These are phyloP conservation scores for Mobula hypostoma DNA, from an alignment of 2,113 vertebrate species.

Conservation along the genomic window DNA sequence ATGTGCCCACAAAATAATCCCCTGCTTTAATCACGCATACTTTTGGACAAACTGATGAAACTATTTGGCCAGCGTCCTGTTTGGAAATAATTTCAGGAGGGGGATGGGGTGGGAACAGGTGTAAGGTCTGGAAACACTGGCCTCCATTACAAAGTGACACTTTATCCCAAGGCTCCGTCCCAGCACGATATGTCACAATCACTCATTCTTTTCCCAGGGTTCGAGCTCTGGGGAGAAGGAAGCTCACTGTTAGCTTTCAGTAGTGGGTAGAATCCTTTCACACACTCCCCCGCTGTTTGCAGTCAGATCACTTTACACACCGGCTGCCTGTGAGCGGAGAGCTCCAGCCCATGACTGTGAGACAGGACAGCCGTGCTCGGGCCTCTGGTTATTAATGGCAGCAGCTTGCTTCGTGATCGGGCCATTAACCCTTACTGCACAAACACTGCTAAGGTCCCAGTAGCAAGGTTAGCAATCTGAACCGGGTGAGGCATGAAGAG, in stretches of 20 bases:
- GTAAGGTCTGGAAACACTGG: neutral
- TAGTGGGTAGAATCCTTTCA: neutral
- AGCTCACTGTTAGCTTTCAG: neutral
- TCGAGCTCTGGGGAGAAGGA: neutral
- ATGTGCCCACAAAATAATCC: neutral
- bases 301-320: slow-evolving; percentile 35
- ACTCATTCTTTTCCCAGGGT: slow-evolving; percentile 15
- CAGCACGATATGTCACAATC: neutral
- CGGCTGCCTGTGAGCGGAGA: neutral
- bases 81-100: neutral
- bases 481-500: neutral
- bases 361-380: neutral
- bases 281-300: slow-evolving; percentile 22
- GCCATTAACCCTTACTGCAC: neutral
- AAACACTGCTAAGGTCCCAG: neutral
- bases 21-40: neutral
- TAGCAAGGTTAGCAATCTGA: neutral
- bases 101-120: neutral
- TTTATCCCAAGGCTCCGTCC: neutral
- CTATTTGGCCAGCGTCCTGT: neutral
- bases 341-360: neutral
- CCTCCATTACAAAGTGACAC: neutral
- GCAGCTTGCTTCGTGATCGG: neutral
- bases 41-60: neutral
- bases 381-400: neutral